Percentiles rank a stretch among this genome's conserved stretches.
phyloP scores from a whole-genome alignment of 2,113 vertebrate species.

The Pollachius pollachius region DNA sequence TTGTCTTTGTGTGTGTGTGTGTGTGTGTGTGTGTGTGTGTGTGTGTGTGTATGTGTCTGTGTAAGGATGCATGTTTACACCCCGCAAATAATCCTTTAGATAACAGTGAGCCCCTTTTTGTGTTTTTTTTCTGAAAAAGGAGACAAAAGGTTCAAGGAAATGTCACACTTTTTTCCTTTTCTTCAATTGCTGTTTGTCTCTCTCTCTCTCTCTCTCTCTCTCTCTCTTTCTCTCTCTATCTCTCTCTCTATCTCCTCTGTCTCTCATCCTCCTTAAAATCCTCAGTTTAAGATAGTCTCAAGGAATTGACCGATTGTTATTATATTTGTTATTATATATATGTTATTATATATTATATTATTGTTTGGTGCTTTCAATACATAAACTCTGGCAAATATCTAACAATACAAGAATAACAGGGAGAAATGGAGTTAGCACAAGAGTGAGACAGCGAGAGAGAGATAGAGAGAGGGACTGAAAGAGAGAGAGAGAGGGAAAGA shows the following conservation, averaged over 20 bases:
- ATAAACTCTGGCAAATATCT: too few species aligned
- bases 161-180: too few species aligned
- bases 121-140: not conserved
- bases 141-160: not conserved
- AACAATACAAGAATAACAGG: too few species aligned
- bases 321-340: too few species aligned
- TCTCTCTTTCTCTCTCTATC: not conserved
- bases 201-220: too few species aligned
- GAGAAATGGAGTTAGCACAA: too few species aligned
- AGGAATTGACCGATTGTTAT: not conserved
- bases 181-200: too few species aligned
- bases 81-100: too few species aligned
- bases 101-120: not conserved
- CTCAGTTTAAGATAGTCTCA: not conserved
- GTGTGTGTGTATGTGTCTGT: not conserved
- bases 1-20: not conserved
- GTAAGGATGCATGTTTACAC: not conserved
- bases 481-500: too few species aligned
- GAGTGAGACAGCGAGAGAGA: not conserved
- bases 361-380: not conserved
- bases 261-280: not conserved
- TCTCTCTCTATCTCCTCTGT: not conserved
- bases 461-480: too few species aligned
- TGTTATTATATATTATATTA: too few species aligned
- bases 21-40: not conserved